Evolutionary conservation across 92 coral and sea anemone genomes (phyloP), one percentile per base, ranked within the genome.

Genomic region (Palythoa grandis): DNA sequence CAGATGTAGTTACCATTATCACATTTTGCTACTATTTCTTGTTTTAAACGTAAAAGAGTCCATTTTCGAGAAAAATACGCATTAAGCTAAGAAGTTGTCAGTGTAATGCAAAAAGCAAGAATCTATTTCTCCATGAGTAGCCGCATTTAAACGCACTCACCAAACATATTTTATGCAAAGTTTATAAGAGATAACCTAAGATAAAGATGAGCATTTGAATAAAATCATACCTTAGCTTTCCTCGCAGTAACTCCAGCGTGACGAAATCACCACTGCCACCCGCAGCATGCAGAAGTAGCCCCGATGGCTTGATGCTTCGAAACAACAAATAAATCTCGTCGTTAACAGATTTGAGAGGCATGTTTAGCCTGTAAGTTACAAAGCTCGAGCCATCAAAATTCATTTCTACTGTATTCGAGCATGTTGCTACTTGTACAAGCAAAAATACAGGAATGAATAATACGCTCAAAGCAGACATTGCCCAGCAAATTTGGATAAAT

Each of bases 191-290:
- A 73, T 54, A 71, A 70, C 70, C 79, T 35, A 1, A 58, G 78
- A 70, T 71, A 53, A 84, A 72, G 50, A 63, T 17, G 1, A n/a
- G 22, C 25, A 60, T 69, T 43, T 15, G 52, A 73, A 72, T 72
- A 74, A 48, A 52, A 71, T 76, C 93, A 73, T 92, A 97, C 99
- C 99, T 97, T 61, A 97, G 86, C 82, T 90, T 95, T 37, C 99
- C 98, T 56, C 98, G 95, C 68, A 90, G 84, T 74, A 97, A 91
- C 83, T 97, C 99, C 72, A 97, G 77, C 17, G 98, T 97, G 58
- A 95, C 87, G 70, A 95, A 97, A 85, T 97, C 97, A 69, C 94
- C 93, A 52, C 82, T 83, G 22, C 82, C 78, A 29, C 96, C 94
- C 47, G 92, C 87, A 35, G 94, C 97, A 86, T 95, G 99, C 12